These are phyloP conservation scores for Chalcis sispes DNA, from an alignment of 2,888 invertebrate species.

Conservation along the genomic window DNA sequence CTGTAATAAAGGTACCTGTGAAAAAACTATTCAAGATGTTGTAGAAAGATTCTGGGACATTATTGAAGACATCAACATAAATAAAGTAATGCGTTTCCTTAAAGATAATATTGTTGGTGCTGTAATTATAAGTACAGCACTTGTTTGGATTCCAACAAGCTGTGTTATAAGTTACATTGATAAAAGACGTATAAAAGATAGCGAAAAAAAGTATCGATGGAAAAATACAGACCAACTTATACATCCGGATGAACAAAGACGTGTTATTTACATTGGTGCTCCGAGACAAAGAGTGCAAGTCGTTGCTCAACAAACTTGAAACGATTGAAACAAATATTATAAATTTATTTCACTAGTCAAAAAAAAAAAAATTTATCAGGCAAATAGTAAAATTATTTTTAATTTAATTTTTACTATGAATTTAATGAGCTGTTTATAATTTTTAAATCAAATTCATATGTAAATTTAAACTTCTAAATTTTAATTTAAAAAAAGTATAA, in stretches of 20 bases:
- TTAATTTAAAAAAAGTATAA: too few relatives aligned
- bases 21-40: constrained; percentile 95
- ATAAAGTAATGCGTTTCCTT: constrained; percentile 91
- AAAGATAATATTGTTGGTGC: constrained; percentile 96
- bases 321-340: background rate
- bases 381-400: too few relatives aligned
- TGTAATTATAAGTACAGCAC: constrained; percentile 91
- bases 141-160: constrained; percentile 96
- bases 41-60: constrained; percentile 98
- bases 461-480: too few relatives aligned
- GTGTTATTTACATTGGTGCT: constrained; percentile 81
- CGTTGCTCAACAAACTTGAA: constrained; percentile 58
- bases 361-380: too few relatives aligned
- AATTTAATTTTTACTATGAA: too few relatives aligned
- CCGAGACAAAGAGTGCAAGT: constrained; percentile 56
- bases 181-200: constrained; percentile 83
- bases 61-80: constrained; percentile 96
- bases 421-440: too few relatives aligned
- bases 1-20: constrained; percentile 96
- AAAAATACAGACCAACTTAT: constrained; percentile 82
- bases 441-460: too few relatives aligned
- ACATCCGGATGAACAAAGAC: constrained; percentile 85
- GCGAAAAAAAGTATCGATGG: constrained; percentile 86
- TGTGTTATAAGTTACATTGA: constrained; percentile 92
- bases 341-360: too few relatives aligned